Evolutionary conservation across 2,888 invertebrate species (phyloP).

Genomic region (Deilephila elpenor): DNA sequence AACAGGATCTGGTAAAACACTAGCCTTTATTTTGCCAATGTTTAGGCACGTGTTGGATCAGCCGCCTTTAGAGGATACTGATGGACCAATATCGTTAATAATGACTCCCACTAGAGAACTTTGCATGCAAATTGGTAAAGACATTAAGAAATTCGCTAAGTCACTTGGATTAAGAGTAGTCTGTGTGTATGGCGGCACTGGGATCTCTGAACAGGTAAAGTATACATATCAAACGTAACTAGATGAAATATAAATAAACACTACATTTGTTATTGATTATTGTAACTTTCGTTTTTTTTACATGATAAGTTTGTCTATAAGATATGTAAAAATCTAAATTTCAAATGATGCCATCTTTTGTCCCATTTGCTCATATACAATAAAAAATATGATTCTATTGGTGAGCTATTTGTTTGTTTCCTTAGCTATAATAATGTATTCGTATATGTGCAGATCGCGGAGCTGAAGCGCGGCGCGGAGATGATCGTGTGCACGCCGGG

Average conservation of each 20-base stretch:
- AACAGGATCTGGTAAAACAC: slow-evolving; percentile 99
- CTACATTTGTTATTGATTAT: no score
- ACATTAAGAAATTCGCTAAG: slow-evolving; percentile 97
- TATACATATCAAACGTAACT: no score
- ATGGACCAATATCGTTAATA: slow-evolving; percentile 98
- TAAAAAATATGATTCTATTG: no score
- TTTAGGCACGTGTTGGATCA: slow-evolving; percentile 98
- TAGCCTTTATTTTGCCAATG: slow-evolving; percentile 99
- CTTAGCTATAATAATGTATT: neutral
- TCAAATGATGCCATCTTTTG: no score
- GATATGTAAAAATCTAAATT: no score
- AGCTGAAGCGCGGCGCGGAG: slow-evolving; percentile 97
- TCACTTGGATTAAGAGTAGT: slow-evolving; percentile 93
- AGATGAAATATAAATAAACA: neutral
- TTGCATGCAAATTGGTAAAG: slow-evolving; percentile 99
- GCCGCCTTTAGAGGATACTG: slow-evolving; percentile 95
- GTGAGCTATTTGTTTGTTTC: no score
- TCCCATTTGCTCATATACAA: no score
- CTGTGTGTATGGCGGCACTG: slow-evolving; percentile 99
- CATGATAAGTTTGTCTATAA: no score
- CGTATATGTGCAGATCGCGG: slow-evolving; percentile 88
- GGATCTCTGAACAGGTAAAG: slow-evolving; percentile 94
- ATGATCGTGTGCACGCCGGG: slow-evolving; percentile 99
- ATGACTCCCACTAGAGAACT: slow-evolving; percentile 99
- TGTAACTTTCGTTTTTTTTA: no score